Base-by-base conservation (phyloP, 53 echinoderm and acorn worm genomes). In the Holothuria scabra region DNA sequence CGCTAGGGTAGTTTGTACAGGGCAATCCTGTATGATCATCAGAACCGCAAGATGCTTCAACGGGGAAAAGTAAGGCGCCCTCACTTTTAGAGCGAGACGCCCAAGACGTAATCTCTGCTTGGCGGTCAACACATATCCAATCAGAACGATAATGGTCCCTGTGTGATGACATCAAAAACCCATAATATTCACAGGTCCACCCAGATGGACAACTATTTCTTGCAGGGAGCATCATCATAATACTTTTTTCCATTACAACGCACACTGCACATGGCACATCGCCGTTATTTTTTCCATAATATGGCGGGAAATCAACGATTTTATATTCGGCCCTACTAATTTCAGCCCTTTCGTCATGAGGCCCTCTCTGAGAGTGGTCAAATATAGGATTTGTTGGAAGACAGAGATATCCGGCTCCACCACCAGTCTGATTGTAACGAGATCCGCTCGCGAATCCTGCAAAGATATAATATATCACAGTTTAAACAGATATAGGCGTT, bases 181-280 rank as follows among this genome's bases (percentile, higher is more conserved):
- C 83, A 32, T 46, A 83, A 49, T 83, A 83, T 44, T 83, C 83
- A 29, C 83, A 67, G 2, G 83, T 83, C 83, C 83, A 83, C 28
- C 7, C 20, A 3, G 12, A 18, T 28, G 83, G 83, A 67, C 83
- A 83, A 5, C 2, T 34, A 12, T 56, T 66, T 11, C 49, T 49
- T 19, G 66, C 83, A 67, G 83, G 83, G 10, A 49, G 30, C 66
- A 83, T 83, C 61, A 82, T 46, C n/a, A 65, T 22, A 11, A 56
- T 46, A 52, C 28, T 67, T 8, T 56, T n/a, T 31, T 22, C 66
- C 24, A 12, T 48, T 16, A 67, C 83, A 2, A n/a, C 46, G 23
- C 83, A 83, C 5, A 67, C 83, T 16, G 83, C 83, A 20, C 83
- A 83, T 14, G 83, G 83, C 20, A 67, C 67, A 25, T 83, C 83